A percentile compares a stretch with the other conserved stretches of the same genome.
Evolutionary conservation across 2,797 vertebrate species (phyloP).

Genomic region (Pipistrellus kuhlii): DNA sequence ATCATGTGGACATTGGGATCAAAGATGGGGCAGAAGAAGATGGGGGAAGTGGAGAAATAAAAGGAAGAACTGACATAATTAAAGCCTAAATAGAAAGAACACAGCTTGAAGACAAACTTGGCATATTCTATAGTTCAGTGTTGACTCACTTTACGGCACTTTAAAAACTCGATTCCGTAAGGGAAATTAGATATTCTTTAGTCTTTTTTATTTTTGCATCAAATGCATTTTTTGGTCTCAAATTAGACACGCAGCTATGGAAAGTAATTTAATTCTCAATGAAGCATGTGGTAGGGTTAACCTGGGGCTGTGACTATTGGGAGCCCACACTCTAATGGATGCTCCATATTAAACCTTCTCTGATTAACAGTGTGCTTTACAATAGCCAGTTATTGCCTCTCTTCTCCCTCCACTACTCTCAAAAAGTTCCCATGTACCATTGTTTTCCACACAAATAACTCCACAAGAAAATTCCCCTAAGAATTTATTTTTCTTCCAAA

Average conservation of each 20-base stretch:
- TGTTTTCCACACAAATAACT: slow-evolving; percentile 36
- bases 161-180: neutral
- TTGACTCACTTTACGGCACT: neutral
- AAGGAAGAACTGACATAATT: neutral
- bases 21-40: neutral
- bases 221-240: neutral
- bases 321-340: neutral
- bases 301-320: neutral
- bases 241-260: neutral
- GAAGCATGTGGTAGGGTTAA: neutral
- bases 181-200: neutral
- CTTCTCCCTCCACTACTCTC: neutral
- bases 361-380: neutral
- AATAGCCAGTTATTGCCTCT: neutral
- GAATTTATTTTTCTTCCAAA: neutral
- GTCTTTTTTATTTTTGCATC: neutral
- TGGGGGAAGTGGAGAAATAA: neutral
- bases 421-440: neutral
- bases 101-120: neutral
- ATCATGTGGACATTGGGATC: neutral
- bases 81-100: neutral
- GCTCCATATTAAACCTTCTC: neutral
- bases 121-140: neutral
- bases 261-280: slow-evolving; percentile 11
- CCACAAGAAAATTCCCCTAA: neutral